phyloP scores from a whole-genome alignment of 1,140 invertebrate genomes.

The Drosophila lacertosa region DNA sequence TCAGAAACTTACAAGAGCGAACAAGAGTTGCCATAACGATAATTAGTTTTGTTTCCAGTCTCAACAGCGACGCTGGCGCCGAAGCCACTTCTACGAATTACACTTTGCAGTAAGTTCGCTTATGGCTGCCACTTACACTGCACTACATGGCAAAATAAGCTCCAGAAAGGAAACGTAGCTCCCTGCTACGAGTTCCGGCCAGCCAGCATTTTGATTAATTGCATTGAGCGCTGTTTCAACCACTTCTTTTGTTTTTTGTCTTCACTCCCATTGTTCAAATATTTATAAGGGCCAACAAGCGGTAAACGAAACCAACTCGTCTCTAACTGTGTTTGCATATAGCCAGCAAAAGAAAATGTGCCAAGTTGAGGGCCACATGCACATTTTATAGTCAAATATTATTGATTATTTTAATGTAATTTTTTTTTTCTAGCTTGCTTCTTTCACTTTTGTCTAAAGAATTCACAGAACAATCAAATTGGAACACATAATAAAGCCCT shows the following conservation, averaged over 20 bases:
- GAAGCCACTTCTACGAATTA: conserved; percentile 47
- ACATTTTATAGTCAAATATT: neutral
- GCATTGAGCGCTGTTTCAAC: conserved; percentile 55
- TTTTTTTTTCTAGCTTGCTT: too few relatives aligned
- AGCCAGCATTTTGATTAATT: conserved; percentile 68
- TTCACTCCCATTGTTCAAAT: conserved; percentile 36
- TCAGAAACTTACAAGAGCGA: conserved; percentile 18
- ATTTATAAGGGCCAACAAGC: conserved; percentile 30
- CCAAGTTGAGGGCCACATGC: neutral
- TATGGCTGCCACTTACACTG: conserved; percentile 51
- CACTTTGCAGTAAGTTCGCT: conserved; percentile 45
- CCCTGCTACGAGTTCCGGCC: conserved; percentile 19
- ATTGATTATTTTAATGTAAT: neutral
- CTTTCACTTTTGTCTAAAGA: too few relatives aligned
- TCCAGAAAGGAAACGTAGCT: neutral
- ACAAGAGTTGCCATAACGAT: conserved; percentile 69
- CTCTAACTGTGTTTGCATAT: conserved; percentile 3
- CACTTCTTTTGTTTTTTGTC: neutral
- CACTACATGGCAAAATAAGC: conserved; percentile 21
- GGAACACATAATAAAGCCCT: too few relatives aligned
- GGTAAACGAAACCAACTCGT: conserved; percentile 20
- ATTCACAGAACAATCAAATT: too few relatives aligned
- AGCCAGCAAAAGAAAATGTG: neutral
- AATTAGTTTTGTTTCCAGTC: conserved; percentile 76
- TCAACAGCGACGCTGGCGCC: conserved; percentile 27